Base-by-base conservation (phyloP, 1,140 invertebrate genomes). In the Drosophila triauraria region DNA sequence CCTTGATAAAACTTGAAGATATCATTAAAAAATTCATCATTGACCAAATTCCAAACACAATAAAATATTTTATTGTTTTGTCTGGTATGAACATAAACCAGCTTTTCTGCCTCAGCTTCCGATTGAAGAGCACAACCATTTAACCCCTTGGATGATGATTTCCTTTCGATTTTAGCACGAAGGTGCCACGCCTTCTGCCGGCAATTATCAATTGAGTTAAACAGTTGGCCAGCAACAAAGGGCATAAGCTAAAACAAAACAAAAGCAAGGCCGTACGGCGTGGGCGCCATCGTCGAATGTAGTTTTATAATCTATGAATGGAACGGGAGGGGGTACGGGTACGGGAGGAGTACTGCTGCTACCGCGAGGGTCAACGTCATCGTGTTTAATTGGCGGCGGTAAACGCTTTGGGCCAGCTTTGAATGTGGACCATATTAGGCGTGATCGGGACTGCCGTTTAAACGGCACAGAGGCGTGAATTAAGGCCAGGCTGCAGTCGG, bases 281-380 rank as follows among this genome's bases (percentile, higher is more conserved):
- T 78, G 75, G 75, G 74, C 30, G 74, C 23, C 20, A 58, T 27
- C 42, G 17, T n/a, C 23, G n/a, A 25, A 25, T 42, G 42, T 30
- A 35, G 30, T 30, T 17, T 51, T 54, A 38, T 58, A 51, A 40
- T 20, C 69, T 57, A 56, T 68, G 74, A 77, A 77, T 50, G 63
- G 38, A 48, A 58, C 44, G 50, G 35, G 32, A 32, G 47, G 6
- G 47, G 38, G n/a, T n/a, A n/a, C n/a, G n/a, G n/a, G n/a, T n/a
- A n/a, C n/a, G n/a, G n/a, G n/a, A n/a, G n/a, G n/a, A n/a, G n/a
- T n/a, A n/a, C n/a, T n/a, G n/a, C 35, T 40, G 35, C 51, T 4
- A 54, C 32, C 13, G 32, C 79, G 84, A 82, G 80, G 84, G 84
- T 80, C 77, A 87, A 78, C 80, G 84, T 88, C 80, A 88, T 83